These are phyloP conservation scores for Mechanitis mazaeus DNA, from an alignment of 2,888 invertebrate species.

Conservation along the genomic window DNA sequence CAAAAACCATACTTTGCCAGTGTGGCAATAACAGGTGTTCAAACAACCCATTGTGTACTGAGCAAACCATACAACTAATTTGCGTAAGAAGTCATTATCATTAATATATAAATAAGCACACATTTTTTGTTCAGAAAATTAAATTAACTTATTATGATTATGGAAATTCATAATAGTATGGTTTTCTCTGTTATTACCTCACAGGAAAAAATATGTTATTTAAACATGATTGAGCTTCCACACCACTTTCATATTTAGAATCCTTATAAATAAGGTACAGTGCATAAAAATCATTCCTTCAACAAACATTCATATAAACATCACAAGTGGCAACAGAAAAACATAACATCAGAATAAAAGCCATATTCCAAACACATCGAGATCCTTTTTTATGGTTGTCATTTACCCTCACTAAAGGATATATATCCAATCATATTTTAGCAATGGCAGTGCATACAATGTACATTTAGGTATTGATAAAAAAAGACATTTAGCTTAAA, in stretches of 20 bases:
- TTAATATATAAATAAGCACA: too few species aligned
- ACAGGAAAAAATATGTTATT: too few species aligned
- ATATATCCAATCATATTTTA: slow-evolving; percentile 30
- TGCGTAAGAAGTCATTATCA: background rate
- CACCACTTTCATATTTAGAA: too few species aligned
- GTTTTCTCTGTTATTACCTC: too few species aligned
- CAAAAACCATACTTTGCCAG: background rate
- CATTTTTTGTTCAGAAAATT: too few species aligned
- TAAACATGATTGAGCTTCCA: too few species aligned
- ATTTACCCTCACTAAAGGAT: slow-evolving; percentile 12
- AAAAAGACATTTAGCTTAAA: too few species aligned
- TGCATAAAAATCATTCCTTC: too few species aligned
- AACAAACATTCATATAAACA: too few species aligned
- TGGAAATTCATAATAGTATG: too few species aligned
- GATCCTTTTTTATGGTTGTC: slow-evolving; percentile 28
- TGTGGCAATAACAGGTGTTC: background rate
- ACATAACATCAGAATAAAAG: background rate
- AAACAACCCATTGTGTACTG: background rate
- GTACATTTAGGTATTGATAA: background rate
- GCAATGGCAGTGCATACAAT: slow-evolving; percentile 48
- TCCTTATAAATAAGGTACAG: too few species aligned
- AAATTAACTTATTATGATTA: too few species aligned
- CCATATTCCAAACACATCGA: slow-evolving; percentile 28
- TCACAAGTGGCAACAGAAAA: slow-evolving; percentile 1
- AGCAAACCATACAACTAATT: background rate